phyloP scores from a whole-genome alignment of 2,113 vertebrate genomes.

The Triplophysa rosa region DNA sequence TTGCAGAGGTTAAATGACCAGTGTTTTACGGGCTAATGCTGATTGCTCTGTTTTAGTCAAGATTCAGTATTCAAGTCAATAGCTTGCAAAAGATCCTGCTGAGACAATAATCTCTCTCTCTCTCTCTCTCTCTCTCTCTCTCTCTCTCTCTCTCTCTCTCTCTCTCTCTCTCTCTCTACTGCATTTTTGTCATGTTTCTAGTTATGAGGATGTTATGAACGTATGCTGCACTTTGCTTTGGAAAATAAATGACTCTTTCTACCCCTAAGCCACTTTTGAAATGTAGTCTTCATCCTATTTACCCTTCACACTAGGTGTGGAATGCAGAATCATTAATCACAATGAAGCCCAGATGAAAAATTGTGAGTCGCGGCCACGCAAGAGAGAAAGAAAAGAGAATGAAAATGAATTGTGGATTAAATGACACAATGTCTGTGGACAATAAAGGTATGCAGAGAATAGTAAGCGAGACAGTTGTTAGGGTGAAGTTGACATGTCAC shows the following conservation, averaged over 20 bases:
- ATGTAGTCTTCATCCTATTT: background rate
- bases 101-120: no score
- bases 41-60: no score
- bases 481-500: slow-evolving; percentile 12
- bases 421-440: background rate
- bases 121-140: no score
- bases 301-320: background rate
- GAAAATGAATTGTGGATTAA: background rate
- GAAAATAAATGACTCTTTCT: background rate
- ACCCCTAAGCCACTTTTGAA: background rate
- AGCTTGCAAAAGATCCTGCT: no score
- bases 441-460: slow-evolving; percentile 10
- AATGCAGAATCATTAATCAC: background rate
- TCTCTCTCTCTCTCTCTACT: no score
- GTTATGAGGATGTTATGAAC: no score
- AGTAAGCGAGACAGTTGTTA: background rate
- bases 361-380: background rate
- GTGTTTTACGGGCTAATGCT: no score
- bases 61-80: no score
- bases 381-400: slow-evolving; percentile 1
- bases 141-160: no score
- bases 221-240: background rate
- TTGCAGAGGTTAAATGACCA: no score
- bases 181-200: background rate
- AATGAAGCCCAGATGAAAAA: background rate